Evolutionary conservation across 2,797 vertebrate species (phyloP).

Genomic region (Pelochelys cantorii): DNA sequence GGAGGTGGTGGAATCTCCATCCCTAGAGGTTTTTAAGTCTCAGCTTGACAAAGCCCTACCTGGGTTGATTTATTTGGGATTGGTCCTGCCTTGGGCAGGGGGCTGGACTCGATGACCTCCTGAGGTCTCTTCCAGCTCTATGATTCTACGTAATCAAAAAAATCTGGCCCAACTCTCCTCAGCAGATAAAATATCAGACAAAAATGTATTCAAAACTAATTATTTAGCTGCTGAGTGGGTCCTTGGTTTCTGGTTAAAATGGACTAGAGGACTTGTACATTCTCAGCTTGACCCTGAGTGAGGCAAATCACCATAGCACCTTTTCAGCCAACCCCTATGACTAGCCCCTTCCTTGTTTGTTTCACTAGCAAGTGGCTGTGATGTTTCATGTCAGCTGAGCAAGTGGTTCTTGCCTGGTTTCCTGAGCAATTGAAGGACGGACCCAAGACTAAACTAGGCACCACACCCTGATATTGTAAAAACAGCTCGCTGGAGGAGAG

Average conservation of each 20-base stretch:
- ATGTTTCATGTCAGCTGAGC: neutral
- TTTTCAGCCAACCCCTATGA: neutral
- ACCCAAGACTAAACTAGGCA: neutral
- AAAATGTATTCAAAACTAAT: neutral
- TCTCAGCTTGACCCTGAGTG: neutral
- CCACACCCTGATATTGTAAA: neutral
- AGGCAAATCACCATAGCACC: neutral
- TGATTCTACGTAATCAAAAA: neutral
- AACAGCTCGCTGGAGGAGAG: rapidly evolving
- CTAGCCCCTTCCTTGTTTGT: neutral
- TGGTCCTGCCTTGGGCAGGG: too few relatives aligned
- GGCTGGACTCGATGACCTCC: too few relatives aligned
- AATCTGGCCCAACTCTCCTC: rapidly evolving
- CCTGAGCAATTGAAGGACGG: neutral
- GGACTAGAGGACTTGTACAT: neutral
- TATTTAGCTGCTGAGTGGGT: neutral
- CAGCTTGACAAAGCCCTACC: too few relatives aligned
- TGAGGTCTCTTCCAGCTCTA: too few relatives aligned
- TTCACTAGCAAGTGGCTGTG: neutral
- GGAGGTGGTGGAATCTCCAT: too few relatives aligned
- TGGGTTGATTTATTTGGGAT: too few relatives aligned
- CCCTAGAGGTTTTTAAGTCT: too few relatives aligned
- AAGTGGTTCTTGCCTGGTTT: neutral
- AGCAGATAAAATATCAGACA: neutral
- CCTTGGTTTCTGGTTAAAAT: neutral